These are phyloP conservation scores for Cygnus olor DNA, from an alignment of 2,797 vertebrate species.

Conservation along the genomic window DNA sequence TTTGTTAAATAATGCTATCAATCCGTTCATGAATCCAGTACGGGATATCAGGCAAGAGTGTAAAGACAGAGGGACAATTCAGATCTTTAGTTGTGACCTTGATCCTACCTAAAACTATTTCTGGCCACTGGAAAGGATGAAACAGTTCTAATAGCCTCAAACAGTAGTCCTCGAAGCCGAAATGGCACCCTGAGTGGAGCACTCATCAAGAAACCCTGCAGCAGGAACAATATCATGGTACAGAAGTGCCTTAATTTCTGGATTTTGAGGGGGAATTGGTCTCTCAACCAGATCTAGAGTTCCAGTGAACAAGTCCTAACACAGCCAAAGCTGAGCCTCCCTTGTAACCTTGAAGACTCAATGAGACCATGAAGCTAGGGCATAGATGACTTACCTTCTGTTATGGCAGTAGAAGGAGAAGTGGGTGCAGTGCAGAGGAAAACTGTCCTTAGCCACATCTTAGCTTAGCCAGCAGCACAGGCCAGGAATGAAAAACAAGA, in stretches of 20 bases:
- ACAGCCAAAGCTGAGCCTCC: not conserved
- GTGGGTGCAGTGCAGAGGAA: not conserved
- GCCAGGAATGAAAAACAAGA: not conserved
- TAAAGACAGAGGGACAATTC: not conserved
- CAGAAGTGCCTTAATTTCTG: not conserved
- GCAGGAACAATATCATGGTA: not conserved
- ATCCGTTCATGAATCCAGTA: not conserved
- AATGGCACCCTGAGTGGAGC: not conserved
- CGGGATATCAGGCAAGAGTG: not conserved
- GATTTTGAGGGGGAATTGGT: not conserved
- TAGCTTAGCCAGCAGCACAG: not conserved
- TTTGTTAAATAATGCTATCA: not conserved
- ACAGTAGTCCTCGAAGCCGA: not conserved
- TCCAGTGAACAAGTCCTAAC: not conserved
- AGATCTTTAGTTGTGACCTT: not conserved
- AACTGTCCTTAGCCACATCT: not conserved
- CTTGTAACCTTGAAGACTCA: not conserved
- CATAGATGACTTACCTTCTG: not conserved
- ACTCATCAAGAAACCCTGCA: not conserved
- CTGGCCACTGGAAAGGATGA: not conserved
- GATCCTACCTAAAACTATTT: not conserved
- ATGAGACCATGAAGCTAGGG: not conserved
- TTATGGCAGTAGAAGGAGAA: not conserved
- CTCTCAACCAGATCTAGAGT: not conserved
- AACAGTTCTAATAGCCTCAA: not conserved